Base-by-base conservation (phyloP, 1,140 invertebrate genomes). In the Bombus superbus region DNA sequence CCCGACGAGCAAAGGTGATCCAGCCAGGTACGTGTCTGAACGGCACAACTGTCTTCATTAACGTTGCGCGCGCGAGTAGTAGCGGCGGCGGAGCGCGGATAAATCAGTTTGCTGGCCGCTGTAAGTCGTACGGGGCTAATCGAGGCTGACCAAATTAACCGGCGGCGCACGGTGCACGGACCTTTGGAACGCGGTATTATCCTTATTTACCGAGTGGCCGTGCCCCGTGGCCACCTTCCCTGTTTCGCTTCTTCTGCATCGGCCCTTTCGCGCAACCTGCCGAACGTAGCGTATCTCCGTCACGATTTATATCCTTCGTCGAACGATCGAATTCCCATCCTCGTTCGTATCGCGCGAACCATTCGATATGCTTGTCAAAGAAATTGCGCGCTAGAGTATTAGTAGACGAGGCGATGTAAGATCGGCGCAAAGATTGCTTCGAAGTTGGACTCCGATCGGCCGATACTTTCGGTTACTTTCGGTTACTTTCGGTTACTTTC, bases 141-240 rank as follows among this genome's bases (percentile, higher is more conserved):
- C 86, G 88, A 88, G 88, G 59, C 71, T 71, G 87, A 66, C 87
- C 79, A 86, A 89, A 89, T 89, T 86, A 89, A 88, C 87, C 71
- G 75, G 38, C 68, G 53, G 83, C 64, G 35, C 77, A 82, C 32
- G 53, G 87, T 80, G 71, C 80, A 82, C 44, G 69, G 75, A 69
- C 79, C 88, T 79, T 86, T 47, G 64, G n/a, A 79, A 88, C 59
- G 74, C 79, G 86, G 87, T 62, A 86, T 86, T 86, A 82, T 82
- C 76, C 87, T 86, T 89, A 87, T 89, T 89, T 89, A 88, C 81
- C 18, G 77, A 38, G 13, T 5, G 59, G 32, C 72, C 86, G 68
- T 57, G 53, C 57, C 3, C 44, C 35, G n/a, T 35, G 53, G n/a
- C 74, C 73, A 66, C 76, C 62, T 74, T 69, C 35, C 44, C 28